A percentile compares a stretch with the other conserved stretches of the same genome.
Evolutionary conservation across 2,888 invertebrate genomes (phyloP).

Genomic region (Gibbula magus): DNA sequence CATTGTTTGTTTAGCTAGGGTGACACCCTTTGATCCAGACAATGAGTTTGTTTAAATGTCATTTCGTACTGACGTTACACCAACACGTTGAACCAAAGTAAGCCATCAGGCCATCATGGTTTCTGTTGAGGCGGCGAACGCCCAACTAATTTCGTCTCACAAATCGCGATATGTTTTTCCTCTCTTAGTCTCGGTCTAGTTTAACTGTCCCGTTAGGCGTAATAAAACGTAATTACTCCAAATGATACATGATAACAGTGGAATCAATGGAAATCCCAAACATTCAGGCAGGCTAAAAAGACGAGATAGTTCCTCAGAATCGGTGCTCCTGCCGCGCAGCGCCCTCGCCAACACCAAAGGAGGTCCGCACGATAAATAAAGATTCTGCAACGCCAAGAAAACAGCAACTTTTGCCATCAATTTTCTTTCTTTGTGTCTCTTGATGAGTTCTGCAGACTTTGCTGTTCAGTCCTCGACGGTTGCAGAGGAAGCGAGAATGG

Average conservation of each 20-base stretch:
- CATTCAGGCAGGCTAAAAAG: not conserved
- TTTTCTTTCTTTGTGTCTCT: constrained; percentile 4
- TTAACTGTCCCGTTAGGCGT: constrained; percentile 4
- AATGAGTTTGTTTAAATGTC: not conserved
- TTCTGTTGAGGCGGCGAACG: not conserved
- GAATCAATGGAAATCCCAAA: not conserved
- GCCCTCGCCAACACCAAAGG: not conserved
- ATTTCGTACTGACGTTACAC: not conserved
- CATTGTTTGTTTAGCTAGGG: not conserved
- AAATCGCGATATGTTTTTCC: not conserved
- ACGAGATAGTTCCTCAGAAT: not conserved
- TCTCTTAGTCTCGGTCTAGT: not conserved
- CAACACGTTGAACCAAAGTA: no score
- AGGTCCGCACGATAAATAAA: constrained; percentile 3
- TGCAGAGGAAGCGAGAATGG: not conserved
- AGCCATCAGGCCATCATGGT: not conserved
- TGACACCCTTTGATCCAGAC: not conserved
- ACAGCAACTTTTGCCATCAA: constrained; percentile 18
- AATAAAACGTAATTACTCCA: constrained; percentile 1
- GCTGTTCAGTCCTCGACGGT: not conserved
- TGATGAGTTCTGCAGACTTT: constrained; percentile 11
- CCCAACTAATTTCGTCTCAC: not conserved
- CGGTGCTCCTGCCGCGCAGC: not conserved
- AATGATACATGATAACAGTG: not conserved
- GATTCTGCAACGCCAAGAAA: constrained; percentile 6